A percentile compares a stretch with the other conserved stretches of the same genome.
Evolutionary conservation across 2,797 vertebrate genomes (phyloP).

Genomic region (Echeneis naucrates): DNA sequence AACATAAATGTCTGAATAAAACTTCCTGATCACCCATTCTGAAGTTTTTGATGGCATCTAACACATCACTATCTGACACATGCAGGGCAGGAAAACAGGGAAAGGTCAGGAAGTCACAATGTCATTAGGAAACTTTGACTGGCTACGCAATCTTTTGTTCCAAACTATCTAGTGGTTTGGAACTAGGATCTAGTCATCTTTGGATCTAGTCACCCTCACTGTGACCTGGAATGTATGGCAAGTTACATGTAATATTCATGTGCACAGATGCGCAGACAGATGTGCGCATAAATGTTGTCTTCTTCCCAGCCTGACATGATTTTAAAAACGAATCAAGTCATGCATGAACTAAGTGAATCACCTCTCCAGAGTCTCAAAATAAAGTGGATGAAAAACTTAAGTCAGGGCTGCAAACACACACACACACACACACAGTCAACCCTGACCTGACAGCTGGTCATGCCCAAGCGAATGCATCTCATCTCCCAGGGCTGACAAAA

Average conservation of each 20-base stretch:
- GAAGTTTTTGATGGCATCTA: neutral
- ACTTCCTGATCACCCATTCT: neutral
- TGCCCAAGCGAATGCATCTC: slow-evolving; percentile 54
- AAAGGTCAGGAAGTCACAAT: neutral
- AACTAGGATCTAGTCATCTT: no score
- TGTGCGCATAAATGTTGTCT: neutral
- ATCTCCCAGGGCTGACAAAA: slow-evolving; percentile 68
- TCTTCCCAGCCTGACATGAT: slow-evolving; percentile 24
- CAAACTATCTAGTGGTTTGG: neutral
- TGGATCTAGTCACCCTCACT: no score
- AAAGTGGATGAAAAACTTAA: slow-evolving; percentile 44
- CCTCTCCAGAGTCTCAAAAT: slow-evolving; percentile 42
- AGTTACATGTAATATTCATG: slow-evolving; percentile 25
- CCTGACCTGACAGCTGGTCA: slow-evolving; percentile 67
- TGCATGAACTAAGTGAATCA: slow-evolving; percentile 37
- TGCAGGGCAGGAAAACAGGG: neutral
- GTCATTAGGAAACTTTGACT: neutral
- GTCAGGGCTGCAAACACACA: slow-evolving; percentile 14
- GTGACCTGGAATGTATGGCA: neutral
- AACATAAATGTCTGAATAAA: neutral
- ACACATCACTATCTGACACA: no score
- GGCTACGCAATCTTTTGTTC: neutral
- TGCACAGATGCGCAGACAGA: slow-evolving; percentile 17
- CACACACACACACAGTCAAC: slow-evolving; percentile 37
- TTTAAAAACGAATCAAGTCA: slow-evolving; percentile 20